Percentiles rank a stretch among this genome's conserved stretches.
Conservation (phyloP, 2,113 vertebrate species). For the Sapayoa aenigma region DNA sequence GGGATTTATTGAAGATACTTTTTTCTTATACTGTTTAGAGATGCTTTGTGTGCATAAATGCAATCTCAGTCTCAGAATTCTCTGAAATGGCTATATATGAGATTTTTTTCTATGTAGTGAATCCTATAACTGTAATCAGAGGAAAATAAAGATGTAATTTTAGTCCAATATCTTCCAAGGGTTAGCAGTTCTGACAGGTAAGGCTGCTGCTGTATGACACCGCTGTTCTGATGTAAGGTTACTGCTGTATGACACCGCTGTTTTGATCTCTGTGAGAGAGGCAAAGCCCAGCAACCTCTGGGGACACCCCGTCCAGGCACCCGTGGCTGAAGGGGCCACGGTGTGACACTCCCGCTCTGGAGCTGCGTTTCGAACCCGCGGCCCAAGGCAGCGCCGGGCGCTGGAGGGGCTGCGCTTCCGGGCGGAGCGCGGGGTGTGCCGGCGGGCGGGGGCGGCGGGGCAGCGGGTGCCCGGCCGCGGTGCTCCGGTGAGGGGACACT, state of each 20-base stretch:
- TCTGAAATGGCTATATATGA: neutral
- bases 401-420: neutral
- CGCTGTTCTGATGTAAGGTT: neutral
- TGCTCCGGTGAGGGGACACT: neutral
- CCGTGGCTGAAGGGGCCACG: neutral
- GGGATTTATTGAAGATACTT: neutral
- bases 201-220: neutral
- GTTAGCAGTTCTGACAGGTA: neutral
- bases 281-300: neutral
- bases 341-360: fast-evolving
- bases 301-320: neutral
- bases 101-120: neutral
- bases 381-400: neutral
- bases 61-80: neutral
- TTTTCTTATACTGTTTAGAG: neutral
- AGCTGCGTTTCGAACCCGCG: neutral
- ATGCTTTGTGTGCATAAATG: neutral
- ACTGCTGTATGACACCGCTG: neutral
- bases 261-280: neutral
- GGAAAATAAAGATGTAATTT: neutral
- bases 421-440: neutral
- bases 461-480: neutral
- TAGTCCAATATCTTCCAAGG: neutral
- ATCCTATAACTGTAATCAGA: neutral
- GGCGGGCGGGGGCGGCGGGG: neutral